Conservation (phyloP, 2,113 vertebrate species). For the Passer montanus region DNA sequence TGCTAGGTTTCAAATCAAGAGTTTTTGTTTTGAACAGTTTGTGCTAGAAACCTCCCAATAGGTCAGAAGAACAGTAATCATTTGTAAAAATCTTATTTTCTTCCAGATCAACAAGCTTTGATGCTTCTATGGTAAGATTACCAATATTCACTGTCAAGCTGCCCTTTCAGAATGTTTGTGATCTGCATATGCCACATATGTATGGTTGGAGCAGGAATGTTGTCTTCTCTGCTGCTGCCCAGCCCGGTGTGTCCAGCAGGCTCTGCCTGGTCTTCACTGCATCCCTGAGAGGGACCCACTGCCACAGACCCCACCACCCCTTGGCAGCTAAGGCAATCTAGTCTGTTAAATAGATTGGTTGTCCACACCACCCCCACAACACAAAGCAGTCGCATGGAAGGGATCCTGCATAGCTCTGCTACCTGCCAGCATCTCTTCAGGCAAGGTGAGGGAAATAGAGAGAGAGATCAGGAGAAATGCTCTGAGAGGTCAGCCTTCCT, state of each 20-base stretch:
- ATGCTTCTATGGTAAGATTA: background rate
- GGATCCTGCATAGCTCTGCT: background rate
- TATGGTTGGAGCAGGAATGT: background rate
- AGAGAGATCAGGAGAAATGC: background rate
- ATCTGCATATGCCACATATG: background rate
- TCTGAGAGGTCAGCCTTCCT: background rate
- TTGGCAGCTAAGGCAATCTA: background rate
- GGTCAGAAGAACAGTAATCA: background rate
- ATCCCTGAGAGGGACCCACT: background rate
- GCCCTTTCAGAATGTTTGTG: background rate
- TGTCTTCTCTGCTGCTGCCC: background rate
- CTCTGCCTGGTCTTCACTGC: background rate
- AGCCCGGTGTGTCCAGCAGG: background rate
- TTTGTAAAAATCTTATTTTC: background rate
- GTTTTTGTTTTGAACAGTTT: background rate
- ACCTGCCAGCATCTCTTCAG: background rate
- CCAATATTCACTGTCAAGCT: background rate
- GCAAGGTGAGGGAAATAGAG: background rate
- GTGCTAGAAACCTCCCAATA: background rate
- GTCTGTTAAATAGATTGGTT: accelerated
- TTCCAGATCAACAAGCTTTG: background rate
- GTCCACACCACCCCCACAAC: background rate
- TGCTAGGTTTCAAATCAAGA: background rate
- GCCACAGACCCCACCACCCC: background rate
- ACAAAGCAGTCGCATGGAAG: background rate